Evolutionary conservation across 2,888 invertebrate species (phyloP).

Genomic region (Agrochola lychnidis): DNA sequence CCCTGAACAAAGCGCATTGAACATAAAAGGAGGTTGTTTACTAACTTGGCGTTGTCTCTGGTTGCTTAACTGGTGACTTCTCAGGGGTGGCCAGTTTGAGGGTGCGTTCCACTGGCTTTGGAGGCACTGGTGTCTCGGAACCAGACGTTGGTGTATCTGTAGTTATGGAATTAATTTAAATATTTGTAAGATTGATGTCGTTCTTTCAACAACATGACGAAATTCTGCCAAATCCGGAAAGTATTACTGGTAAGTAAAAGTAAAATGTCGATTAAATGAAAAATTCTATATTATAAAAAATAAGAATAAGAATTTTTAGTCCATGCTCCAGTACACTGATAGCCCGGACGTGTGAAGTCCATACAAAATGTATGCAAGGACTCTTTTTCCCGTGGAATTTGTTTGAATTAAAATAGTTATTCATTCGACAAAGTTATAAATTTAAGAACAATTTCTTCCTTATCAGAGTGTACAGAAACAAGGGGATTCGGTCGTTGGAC

Average conservation of each 20-base stretch:
- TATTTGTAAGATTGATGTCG: not conserved
- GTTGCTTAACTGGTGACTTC: conserved; percentile 81
- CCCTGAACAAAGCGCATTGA: conserved; percentile 7
- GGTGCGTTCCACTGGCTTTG: conserved; percentile 78
- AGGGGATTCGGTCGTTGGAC: too few species aligned
- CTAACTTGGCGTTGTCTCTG: conserved; percentile 74
- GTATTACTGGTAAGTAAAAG: too few species aligned
- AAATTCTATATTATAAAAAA: too few species aligned
- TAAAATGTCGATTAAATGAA: not conserved
- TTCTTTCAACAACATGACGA: not conserved
- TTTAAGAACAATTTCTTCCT: not conserved
- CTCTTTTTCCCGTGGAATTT: not conserved
- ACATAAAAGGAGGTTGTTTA: conserved; percentile 23
- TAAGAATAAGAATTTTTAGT: too few species aligned
- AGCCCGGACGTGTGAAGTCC: not conserved
- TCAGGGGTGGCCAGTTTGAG: conserved; percentile 84
- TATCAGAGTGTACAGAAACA: not conserved
- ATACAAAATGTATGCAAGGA: not conserved
- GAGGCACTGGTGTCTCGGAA: conserved; percentile 79
- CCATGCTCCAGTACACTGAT: not conserved
- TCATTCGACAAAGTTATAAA: not conserved
- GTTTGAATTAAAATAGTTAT: not conserved
- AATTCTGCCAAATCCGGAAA: too few species aligned
- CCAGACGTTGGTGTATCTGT: conserved; percentile 85
- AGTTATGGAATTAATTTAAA: not conserved